Base-by-base conservation (phyloP, 2,797 vertebrate species). In the Rhinatrema bivittatum region DNA sequence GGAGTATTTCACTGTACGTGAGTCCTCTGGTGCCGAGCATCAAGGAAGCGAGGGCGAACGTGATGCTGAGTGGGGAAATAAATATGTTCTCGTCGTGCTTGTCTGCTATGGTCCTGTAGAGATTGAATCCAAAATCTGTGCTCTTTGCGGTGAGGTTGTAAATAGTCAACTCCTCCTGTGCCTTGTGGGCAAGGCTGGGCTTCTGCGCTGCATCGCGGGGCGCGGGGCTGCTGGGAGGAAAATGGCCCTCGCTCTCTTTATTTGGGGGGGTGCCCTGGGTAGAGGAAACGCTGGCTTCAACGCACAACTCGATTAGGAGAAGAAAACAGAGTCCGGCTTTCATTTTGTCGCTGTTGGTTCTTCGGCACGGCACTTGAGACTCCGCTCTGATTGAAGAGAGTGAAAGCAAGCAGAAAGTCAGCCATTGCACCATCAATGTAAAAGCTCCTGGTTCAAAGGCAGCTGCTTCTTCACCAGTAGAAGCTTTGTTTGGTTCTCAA, bases 11-110 rank as follows among this genome's bases (percentile, higher is more conserved):
- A 32, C 71, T 33, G 4, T 44, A 40, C 0, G 89, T 95, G 28
- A 50, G 46, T 16, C 87, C 89, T 6, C 29, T 46, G 8, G 89
- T 56, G 16, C 78, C 93, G 69, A 94, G 44, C 25, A 75, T 63
- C n/a, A 89, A 73, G 30, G 73, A 58, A 1, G 73, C 76, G 42
- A 96, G 81, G 22, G 73, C 70, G 23, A 73, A 70, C 10, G 90
- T 89, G 39, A 94, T 39, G 6, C 90, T 86, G 25, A 94, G 37
- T 0, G 92, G 93, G 2, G 93, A 95, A 55, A 94, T 86, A 32
- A 96, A 75, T 11, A 96, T 73, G 29, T 96, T 97, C 23, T 85
- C 57, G 14, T 97, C 90, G 0, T 94, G 79, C 39, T 67, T 79
- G 59, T 64, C 57, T 22, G 93, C 82, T 50, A 95, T 87, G 75